A percentile compares a stretch with the other conserved stretches of the same genome.
Evolutionary conservation across 2,113 vertebrate genomes (phyloP).

Genomic region (Tricholaema leucomelas): DNA sequence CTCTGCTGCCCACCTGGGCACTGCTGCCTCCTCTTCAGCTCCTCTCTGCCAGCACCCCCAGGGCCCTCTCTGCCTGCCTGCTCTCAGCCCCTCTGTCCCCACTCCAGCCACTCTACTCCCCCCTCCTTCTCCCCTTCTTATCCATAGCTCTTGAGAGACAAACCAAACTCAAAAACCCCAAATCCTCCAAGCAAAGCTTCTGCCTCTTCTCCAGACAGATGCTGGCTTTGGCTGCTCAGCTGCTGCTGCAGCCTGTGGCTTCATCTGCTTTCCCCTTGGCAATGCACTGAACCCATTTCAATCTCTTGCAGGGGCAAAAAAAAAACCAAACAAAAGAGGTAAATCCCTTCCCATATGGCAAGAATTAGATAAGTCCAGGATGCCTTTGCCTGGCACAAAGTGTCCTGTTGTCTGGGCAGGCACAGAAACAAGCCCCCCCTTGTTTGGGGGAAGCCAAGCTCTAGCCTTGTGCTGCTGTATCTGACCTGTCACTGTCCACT

Average conservation of each 20-base stretch:
- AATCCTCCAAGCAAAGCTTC: background rate
- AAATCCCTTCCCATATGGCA: slow-evolving; percentile 45
- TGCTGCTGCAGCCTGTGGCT: background rate
- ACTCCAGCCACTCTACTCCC: no score
- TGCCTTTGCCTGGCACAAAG: slow-evolving; percentile 29
- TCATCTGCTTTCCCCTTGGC: slow-evolving; percentile 2
- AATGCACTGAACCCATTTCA: background rate
- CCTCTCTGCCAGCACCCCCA: no score
- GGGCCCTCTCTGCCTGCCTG: no score
- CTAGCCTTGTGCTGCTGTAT: background rate
- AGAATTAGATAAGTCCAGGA: background rate
- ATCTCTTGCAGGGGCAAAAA: background rate
- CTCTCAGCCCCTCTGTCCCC: no score
- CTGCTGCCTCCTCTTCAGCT: no score
- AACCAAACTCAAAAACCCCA: background rate
- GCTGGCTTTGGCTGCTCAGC: background rate
- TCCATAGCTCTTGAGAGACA: background rate
- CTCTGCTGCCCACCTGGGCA: no score
- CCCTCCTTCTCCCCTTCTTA: no score
- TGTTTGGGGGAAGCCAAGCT: slow-evolving; percentile 18
- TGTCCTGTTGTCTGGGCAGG: background rate
- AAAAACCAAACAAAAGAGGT: background rate
- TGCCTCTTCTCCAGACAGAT: background rate
- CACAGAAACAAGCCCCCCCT: slow-evolving; percentile 30
- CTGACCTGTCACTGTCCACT: background rate